These are phyloP conservation scores for Rhea pennata DNA, from an alignment of 2,113 vertebrate genomes.

Conservation along the genomic window DNA sequence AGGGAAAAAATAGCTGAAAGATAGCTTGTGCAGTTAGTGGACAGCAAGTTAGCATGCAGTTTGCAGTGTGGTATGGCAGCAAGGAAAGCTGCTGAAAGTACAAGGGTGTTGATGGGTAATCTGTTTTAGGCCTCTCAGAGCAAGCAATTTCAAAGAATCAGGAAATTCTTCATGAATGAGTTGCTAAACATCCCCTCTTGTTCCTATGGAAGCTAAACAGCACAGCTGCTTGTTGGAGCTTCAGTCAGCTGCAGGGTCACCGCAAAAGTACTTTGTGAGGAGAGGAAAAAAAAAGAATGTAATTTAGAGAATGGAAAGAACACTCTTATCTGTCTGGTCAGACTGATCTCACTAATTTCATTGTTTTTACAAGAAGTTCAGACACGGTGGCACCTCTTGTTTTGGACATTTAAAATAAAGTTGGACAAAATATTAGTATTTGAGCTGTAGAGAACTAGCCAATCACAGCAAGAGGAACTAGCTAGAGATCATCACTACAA, in stretches of 20 bases:
- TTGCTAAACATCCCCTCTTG: background rate
- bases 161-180: background rate
- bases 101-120: background rate
- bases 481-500: background rate
- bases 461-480: background rate
- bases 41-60: background rate
- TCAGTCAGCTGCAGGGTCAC: no score
- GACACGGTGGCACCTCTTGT: background rate
- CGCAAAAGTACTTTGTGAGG: background rate
- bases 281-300: no score
- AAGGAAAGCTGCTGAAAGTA: background rate
- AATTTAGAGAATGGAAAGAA: background rate
- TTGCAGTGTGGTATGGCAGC: background rate
- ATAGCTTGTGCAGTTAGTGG: background rate
- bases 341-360: background rate
- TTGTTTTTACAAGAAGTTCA: background rate
- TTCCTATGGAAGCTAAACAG: background rate
- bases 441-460: background rate
- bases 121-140: background rate
- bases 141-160: background rate
- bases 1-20: background rate
- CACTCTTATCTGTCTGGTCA: background rate
- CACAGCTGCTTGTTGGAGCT: background rate
- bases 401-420: background rate
- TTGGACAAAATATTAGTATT: background rate